A percentile compares a stretch with the other conserved stretches of the same genome.
These are phyloP conservation scores for Opisthocomus hoazin DNA, from an alignment of 2,113 vertebrate genomes.

Conservation along the genomic window DNA sequence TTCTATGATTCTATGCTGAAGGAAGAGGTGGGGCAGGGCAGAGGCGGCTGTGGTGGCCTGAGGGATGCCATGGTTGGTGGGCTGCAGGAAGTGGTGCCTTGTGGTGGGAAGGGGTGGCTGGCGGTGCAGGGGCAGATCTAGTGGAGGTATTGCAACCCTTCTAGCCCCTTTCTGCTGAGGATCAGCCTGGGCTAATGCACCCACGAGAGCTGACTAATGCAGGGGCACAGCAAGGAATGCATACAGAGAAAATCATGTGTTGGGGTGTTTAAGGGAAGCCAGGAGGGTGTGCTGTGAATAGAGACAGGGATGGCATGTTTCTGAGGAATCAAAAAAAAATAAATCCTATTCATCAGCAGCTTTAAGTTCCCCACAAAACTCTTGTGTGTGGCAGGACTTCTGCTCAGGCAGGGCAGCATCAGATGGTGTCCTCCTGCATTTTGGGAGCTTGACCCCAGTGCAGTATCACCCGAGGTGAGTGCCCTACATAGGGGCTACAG, in stretches of 20 bases:
- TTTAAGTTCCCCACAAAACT: not conserved
- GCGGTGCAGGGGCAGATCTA: not conserved
- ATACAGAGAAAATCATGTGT: not conserved
- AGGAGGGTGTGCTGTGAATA: not conserved
- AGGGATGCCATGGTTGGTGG: not conserved
- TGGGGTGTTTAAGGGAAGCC: not conserved
- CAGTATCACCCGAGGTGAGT: not conserved
- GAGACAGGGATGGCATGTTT: not conserved
- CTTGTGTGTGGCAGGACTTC: rapidly evolving
- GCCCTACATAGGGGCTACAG: not conserved
- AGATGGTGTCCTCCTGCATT: not conserved
- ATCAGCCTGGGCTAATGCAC: not conserved
- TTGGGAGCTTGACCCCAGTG: not conserved
- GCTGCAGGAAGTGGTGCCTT: not conserved
- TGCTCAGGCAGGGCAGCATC: not conserved
- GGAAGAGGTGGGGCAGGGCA: not conserved
- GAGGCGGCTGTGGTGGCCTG: not conserved
- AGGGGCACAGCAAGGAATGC: not conserved
- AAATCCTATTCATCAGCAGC: not conserved
- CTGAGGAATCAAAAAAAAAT: not conserved
- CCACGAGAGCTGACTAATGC: not conserved
- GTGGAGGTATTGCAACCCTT: not conserved
- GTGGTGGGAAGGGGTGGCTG: not conserved
- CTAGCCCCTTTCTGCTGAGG: not conserved
- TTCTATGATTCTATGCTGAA: too few relatives aligned